Base-by-base conservation (phyloP, 2,113 vertebrate genomes). In the Motacilla alba region DNA sequence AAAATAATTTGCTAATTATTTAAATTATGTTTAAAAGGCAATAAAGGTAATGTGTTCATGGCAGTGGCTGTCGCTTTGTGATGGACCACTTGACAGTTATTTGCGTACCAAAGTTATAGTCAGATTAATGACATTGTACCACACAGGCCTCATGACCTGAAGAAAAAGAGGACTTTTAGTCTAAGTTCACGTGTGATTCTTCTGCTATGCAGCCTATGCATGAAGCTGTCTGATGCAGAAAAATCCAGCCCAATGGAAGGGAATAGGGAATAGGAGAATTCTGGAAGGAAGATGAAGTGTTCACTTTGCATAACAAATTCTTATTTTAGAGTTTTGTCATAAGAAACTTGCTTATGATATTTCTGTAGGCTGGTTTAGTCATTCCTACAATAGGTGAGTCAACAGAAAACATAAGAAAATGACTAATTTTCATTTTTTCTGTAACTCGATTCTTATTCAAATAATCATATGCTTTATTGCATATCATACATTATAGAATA, bases 161-260 rank as follows among this genome's bases (percentile, higher is more conserved):
- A 81, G 35, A 62, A 80, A 59, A 60, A 66, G n/a, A 19, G 4
- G 10, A 26, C 4, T 55, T 58, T 70, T 52, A 39, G 24, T 64
- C 13, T 23, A 23, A 41, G 18, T 27, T 72, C 7, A 8, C 9
- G 14, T 46, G 13, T 43, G 19, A 75, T 56, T 88, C 18, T 73
- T 68, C 33, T 88, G 44, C 33, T 55, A 30, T 26, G 55, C 18
- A 87, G 8, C 7, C 30, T 30, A 9, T 23, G 5, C 3, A 13
- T 68, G 47, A 50, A 85, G 13, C 8, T 67, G 13, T 46, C 10
- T 16, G 33, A 39, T 55, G n/a, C 1, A 6, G 33, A 27, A 68
- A 59, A 78, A 52, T 0, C 0, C 1, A 1, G 5, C 43, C 16
- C 49, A 50, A 1, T 49, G 14, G 30, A 44, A 67, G 4, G 19